A percentile compares a stretch with the other conserved stretches of the same genome.
These are phyloP conservation scores for Calephelis virginiensis DNA, from an alignment of 1,140 invertebrate species.

Conservation along the genomic window DNA sequence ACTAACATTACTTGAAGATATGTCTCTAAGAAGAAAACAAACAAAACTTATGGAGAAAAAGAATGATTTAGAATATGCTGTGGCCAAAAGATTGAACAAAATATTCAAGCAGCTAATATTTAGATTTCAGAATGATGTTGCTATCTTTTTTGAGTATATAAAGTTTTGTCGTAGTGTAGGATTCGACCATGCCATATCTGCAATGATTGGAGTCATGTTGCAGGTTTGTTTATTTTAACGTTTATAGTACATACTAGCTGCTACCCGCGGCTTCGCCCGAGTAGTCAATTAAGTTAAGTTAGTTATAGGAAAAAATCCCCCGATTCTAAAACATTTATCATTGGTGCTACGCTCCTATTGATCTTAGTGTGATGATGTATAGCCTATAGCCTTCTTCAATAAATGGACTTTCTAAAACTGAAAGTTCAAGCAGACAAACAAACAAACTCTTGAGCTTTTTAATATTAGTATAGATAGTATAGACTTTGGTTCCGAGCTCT, in stretches of 20 bases:
- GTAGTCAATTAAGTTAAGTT: too few relatives aligned
- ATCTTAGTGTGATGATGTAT: too few relatives aligned
- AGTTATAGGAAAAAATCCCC: too few relatives aligned
- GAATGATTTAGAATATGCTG: slow-evolving; percentile 82
- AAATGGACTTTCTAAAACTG: too few relatives aligned
- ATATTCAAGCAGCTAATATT: slow-evolving; percentile 82
- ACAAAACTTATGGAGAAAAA: slow-evolving; percentile 80
- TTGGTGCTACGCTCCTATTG: too few relatives aligned
- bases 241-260: not conserved
- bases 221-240: slow-evolving; percentile 46
- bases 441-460: too few relatives aligned
- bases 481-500: too few relatives aligned
- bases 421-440: too few relatives aligned
- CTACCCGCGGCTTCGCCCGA: too few relatives aligned
- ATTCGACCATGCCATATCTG: slow-evolving; percentile 60
- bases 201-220: slow-evolving; percentile 69
- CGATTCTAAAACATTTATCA: too few relatives aligned
- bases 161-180: slow-evolving; percentile 85
- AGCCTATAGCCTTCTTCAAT: too few relatives aligned
- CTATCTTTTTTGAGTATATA: slow-evolving; percentile 86
- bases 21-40: slow-evolving; percentile 80
- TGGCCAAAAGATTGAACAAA: slow-evolving; percentile 82
- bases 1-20: slow-evolving; percentile 82
- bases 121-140: slow-evolving; percentile 82
- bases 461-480: too few relatives aligned